A percentile compares a stretch with the other conserved stretches of the same genome.
Evolutionary conservation across 1,140 invertebrate species (phyloP).

Genomic region (Amphibalanus amphitrite): DNA sequence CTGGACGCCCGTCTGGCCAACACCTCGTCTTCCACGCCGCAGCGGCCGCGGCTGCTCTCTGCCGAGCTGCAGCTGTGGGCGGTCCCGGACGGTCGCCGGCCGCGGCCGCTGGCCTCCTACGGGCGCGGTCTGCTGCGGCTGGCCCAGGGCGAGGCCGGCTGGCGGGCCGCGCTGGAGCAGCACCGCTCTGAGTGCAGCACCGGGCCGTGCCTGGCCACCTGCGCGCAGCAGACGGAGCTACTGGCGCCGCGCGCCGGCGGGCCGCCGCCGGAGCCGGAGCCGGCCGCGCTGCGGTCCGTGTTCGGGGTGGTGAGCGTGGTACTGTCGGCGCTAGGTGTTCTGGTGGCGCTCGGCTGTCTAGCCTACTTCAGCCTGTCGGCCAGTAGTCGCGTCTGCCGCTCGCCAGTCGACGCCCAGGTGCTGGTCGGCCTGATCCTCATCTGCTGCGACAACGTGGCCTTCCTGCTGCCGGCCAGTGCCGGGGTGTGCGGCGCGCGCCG

Average conservation of each 20-base stretch:
- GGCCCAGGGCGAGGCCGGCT: slow-evolving; percentile 15
- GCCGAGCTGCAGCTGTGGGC: slow-evolving; percentile 19
- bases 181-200: slow-evolving; percentile 22
- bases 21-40: slow-evolving; percentile 21
- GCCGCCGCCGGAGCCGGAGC: slow-evolving; percentile 20
- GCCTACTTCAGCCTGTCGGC: slow-evolving; percentile 31
- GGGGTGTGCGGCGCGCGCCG: slow-evolving; percentile 29
- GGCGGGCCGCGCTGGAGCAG: slow-evolving; percentile 14
- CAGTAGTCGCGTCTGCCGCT: slow-evolving; percentile 28
- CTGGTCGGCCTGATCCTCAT: slow-evolving; percentile 30
- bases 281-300: slow-evolving; percentile 25
- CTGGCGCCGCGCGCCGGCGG: slow-evolving; percentile 25
- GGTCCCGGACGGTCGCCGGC: slow-evolving; percentile 18
- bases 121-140: slow-evolving; percentile 23
- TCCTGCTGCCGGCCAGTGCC: slow-evolving; percentile 29
- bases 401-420: slow-evolving; percentile 31
- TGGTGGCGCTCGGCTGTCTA: slow-evolving; percentile 27
- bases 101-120: slow-evolving; percentile 19
- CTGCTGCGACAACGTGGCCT: slow-evolving; percentile 31
- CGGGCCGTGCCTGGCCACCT: slow-evolving; percentile 21
- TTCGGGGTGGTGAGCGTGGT: slow-evolving; percentile 26
- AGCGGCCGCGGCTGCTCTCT: slow-evolving; percentile 24
- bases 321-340: slow-evolving; percentile 20
- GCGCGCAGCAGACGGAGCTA: slow-evolving; percentile 20
- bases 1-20: slow-evolving; percentile 16